These are phyloP conservation scores for Cladorhizidae sp. DNA, from an alignment of 37 sponge, comb jelly and placozoan genomes.

Conservation along the genomic window DNA sequence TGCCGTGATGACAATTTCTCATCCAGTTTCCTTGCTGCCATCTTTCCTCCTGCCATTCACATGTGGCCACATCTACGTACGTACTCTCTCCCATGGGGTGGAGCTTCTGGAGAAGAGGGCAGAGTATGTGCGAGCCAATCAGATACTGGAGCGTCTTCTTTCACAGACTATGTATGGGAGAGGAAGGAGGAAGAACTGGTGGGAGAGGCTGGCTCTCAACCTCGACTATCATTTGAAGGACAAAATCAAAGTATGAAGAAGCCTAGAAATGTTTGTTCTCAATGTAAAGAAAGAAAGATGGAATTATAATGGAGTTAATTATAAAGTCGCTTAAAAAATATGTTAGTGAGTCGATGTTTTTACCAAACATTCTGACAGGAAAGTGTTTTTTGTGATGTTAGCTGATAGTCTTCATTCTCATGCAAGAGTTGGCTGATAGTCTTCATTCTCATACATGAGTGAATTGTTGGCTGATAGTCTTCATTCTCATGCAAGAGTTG, in stretches of 20 bases:
- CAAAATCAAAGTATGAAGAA: conserved; percentile 33
- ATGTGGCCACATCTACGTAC: conserved; percentile 36
- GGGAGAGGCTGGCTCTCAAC: conserved; percentile 81
- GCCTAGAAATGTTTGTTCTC: neutral
- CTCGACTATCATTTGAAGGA: conserved; percentile 73
- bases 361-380: too few relatives aligned
- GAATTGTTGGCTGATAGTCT: too few relatives aligned
- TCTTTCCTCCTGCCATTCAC: conserved; percentile 51
- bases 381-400: too few relatives aligned
- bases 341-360: too few relatives aligned
- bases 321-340: too few relatives aligned
- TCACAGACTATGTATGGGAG: conserved; percentile 31
- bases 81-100: conserved; percentile 30
- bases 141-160: conserved; percentile 54
- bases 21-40: neutral
- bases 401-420: too few relatives aligned
- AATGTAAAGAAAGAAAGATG: neutral
- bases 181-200: conserved; percentile 58
- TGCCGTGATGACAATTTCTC: too few relatives aligned
- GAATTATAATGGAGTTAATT: too few relatives aligned
- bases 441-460: too few relatives aligned
- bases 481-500: too few relatives aligned
- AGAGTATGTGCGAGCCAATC: conserved; percentile 52
- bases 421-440: too few relatives aligned
- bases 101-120: conserved; percentile 70